Percentiles rank a stretch among this genome's conserved stretches.
phyloP scores from a whole-genome alignment of 2,888 invertebrate genomes.

The Plebejus anna region DNA sequence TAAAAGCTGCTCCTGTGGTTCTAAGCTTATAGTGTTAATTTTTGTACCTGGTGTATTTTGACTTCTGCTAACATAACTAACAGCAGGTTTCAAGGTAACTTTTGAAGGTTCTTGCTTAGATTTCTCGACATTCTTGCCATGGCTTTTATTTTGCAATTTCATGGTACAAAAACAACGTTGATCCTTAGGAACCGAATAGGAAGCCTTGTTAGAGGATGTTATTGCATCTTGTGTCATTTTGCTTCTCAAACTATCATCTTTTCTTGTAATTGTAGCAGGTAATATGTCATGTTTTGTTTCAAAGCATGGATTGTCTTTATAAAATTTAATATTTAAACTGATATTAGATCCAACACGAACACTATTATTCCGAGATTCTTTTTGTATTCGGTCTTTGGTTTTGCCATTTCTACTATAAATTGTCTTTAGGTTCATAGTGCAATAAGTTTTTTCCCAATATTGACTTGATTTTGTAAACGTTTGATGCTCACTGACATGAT shows the following conservation, averaged over 20 bases:
- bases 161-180: slow-evolving; percentile 49
- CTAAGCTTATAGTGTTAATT: background rate
- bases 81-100: background rate
- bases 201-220: background rate
- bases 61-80: background rate
- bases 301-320: slow-evolving; percentile 32
- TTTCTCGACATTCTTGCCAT: background rate
- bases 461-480: slow-evolving; percentile 19
- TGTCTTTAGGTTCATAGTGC: slow-evolving; percentile 3
- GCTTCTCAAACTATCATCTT: background rate
- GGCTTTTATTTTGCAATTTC: slow-evolving; percentile 40
- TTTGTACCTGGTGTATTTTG: slow-evolving; percentile 33
- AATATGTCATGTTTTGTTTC: background rate
- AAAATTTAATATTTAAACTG: slow-evolving; percentile 37
- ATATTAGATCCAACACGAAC: slow-evolving; percentile 36
- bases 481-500: background rate
- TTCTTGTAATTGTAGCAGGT: slow-evolving; percentile 20
- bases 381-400: background rate
- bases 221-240: background rate
- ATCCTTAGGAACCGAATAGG: background rate
- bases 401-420: slow-evolving; percentile 8
- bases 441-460: slow-evolving; percentile 14
- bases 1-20: background rate
- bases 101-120: background rate
- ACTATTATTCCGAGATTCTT: background rate